Conservation (phyloP, 2,797 vertebrate species). For the Halcyon smyrnensis region DNA sequence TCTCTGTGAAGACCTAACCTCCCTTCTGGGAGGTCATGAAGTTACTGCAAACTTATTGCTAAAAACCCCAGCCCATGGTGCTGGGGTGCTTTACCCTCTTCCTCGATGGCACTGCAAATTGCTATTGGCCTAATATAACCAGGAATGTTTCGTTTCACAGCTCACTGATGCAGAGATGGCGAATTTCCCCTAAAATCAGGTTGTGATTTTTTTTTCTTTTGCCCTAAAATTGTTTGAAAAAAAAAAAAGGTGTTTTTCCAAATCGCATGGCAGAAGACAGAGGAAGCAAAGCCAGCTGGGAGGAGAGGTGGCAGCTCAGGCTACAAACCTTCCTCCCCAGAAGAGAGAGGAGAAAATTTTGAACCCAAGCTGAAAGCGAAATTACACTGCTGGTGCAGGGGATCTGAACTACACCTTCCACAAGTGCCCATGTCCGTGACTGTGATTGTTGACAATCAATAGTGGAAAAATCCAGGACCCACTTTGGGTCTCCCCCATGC, state of each 20-base stretch:
- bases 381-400: fast-evolving
- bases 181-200: background rate
- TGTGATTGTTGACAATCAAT: fast-evolving
- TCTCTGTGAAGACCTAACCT: background rate
- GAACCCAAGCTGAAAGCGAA: background rate
- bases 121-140: background rate
- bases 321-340: background rate
- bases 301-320: background rate
- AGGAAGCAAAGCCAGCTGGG: background rate
- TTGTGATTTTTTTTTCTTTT: background rate
- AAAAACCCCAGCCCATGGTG: fast-evolving
- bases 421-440: fast-evolving
- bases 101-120: fast-evolving
- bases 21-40: background rate
- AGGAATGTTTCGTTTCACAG: background rate
- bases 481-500: no score
- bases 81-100: background rate
- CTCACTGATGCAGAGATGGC: background rate
- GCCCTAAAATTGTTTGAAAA: background rate
- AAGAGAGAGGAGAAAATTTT: background rate
- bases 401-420: background rate
- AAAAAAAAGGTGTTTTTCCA: background rate
- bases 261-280: background rate
- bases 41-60: background rate
- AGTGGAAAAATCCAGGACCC: background rate